Conservation (phyloP, 2,797 vertebrate genomes). For the Sebastes dallii region DNA sequence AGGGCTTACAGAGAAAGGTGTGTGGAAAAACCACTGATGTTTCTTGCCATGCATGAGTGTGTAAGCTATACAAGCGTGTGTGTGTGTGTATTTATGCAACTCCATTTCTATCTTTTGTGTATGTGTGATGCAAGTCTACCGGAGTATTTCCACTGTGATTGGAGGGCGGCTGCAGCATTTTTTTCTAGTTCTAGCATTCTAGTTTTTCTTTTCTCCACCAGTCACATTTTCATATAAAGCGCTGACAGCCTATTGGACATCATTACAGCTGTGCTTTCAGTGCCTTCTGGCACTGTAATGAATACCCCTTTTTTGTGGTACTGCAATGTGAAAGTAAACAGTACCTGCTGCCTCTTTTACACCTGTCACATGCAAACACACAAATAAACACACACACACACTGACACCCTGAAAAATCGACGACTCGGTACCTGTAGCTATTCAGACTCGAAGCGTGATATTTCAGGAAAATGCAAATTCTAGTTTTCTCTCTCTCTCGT, state of each 20-base stretch:
- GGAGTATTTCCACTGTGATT: constrained; percentile 44
- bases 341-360: constrained; percentile 40
- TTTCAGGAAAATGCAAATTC: constrained; percentile 49
- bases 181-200: too few species aligned
- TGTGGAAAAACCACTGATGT: neutral
- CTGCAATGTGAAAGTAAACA: constrained; percentile 55
- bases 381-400: constrained; percentile 14
- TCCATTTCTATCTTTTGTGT: constrained; percentile 8
- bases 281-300: constrained; percentile 48
- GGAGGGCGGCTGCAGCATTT: constrained; percentile 24
- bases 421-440: constrained; percentile 44
- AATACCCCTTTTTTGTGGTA: constrained; percentile 53
- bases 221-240: constrained; percentile 64
- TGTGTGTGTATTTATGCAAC: neutral
- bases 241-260: constrained; percentile 57
- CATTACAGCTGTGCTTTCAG: constrained; percentile 60
- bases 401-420: constrained; percentile 42
- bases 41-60: neutral
- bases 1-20: neutral
- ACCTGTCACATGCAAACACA: constrained; percentile 49
- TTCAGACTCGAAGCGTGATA: constrained; percentile 17
- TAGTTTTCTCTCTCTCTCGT: neutral
- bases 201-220: constrained; percentile 39
- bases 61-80: neutral
- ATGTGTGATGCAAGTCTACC: constrained; percentile 5